Conservation (phyloP, 2,888 invertebrate genomes). For the Cybosia mesomella region DNA sequence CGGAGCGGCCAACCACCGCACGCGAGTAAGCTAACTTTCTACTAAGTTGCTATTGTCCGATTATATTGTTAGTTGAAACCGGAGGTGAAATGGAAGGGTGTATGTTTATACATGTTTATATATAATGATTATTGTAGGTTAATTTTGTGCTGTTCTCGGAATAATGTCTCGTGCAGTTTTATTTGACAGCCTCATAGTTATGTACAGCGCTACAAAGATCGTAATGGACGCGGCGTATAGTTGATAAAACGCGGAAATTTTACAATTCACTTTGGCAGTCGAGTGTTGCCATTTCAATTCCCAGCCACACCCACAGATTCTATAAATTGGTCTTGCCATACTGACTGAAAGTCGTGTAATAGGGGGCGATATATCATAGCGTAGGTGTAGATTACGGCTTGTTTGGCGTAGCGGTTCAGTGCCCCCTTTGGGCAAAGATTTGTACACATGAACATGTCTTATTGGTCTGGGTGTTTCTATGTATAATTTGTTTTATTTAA, state of each 20-base stretch:
- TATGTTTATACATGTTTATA: conserved; percentile 85
- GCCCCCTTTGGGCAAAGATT: not conserved
- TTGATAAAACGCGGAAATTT: not conserved
- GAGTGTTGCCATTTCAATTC: conserved; percentile 2
- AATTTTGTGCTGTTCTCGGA: conserved; percentile 83
- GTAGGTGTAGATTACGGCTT: not conserved
- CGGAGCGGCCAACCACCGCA: conserved; percentile 40
- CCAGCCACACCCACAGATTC: not conserved
- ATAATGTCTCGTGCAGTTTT: conserved; percentile 57
- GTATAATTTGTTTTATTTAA: not conserved
- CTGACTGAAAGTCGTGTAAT: not conserved
- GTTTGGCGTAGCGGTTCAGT: not conserved
- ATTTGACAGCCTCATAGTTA: conserved; percentile 46
- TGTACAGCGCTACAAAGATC: conserved; percentile 17
- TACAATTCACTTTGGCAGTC: conserved; percentile 27
- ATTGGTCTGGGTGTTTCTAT: not conserved
- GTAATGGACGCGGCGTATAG: conserved; percentile 37
- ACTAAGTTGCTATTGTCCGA: conserved; percentile 78
- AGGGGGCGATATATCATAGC: not conserved
- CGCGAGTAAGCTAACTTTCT: conserved; percentile 71
- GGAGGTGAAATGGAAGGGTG: conserved; percentile 77
- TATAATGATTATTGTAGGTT: conserved; percentile 85
- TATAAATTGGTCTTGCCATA: not conserved
- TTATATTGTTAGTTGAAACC: conserved; percentile 67
- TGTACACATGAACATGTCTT: not conserved